A percentile compares a stretch with the other conserved stretches of the same genome.
Evolutionary conservation across 2,888 invertebrate genomes (phyloP).

Genomic region (Plagiodera versicolora): DNA sequence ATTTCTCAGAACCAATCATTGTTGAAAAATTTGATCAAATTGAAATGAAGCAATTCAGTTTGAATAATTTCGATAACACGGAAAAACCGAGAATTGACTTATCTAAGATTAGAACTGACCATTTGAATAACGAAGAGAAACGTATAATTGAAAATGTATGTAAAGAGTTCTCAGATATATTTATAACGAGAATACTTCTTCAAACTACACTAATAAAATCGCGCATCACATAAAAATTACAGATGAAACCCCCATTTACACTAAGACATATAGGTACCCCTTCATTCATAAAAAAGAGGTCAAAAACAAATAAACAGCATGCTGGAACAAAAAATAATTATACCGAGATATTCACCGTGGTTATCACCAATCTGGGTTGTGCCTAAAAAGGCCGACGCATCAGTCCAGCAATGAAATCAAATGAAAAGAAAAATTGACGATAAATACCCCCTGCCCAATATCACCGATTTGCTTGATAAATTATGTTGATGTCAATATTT

Average conservation of each 20-base stretch:
- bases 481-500: slow-evolving; percentile 40
- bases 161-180: slow-evolving; percentile 26
- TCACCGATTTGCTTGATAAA: slow-evolving; percentile 44
- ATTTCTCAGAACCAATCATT: slow-evolving; percentile 21
- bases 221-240: no score
- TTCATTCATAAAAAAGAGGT: no score
- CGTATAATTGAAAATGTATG: slow-evolving; percentile 17
- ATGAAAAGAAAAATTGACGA: slow-evolving; percentile 35
- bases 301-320: no score
- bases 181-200: slow-evolving; percentile 19
- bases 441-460: slow-evolving; percentile 41
- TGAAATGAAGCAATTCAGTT: neutral
- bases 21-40: slow-evolving; percentile 15
- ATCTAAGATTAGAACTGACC: slow-evolving; percentile 16
- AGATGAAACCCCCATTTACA: slow-evolving; percentile 19
- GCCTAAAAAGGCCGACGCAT: slow-evolving; percentile 19
- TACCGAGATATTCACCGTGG: slow-evolving; percentile 26
- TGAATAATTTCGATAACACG: slow-evolving; percentile 11
- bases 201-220: slow-evolving; percentile 32
- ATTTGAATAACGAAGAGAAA: slow-evolving; percentile 29
- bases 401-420: slow-evolving; percentile 27
- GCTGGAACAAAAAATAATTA: no score
- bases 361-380: slow-evolving; percentile 33
- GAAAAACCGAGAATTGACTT: neutral
- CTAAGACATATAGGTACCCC: no score